Base-by-base conservation (phyloP, 92 coral and sea anemone species). In the Pocillopora grandis region DNA sequence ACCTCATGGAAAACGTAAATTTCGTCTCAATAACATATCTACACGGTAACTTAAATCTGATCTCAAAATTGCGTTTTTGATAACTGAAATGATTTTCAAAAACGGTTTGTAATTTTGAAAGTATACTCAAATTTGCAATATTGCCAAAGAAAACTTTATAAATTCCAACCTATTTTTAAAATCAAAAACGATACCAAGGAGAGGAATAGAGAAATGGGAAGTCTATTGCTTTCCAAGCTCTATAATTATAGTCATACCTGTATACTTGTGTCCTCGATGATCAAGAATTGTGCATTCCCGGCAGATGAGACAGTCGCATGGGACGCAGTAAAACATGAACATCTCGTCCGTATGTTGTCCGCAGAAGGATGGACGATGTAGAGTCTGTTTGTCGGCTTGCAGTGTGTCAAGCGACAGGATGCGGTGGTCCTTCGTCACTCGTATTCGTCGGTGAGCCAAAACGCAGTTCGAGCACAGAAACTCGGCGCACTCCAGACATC, bases 401-500 rank as follows among this genome's bases (percentile, higher is more conserved):
- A 94, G 93, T 13, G 95, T 94, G 72, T 94, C 98, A 83, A 94
- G 90, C 81, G 98, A 91, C 27, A 94, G 88, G 64, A 94, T 94
- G 11, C 98, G 86, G 76, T 94, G 98, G 76, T 94, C 98, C 88
- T 94, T 94, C 48, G 98, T 94, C 63, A 94, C 95, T 52, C 98
- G 91, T 72, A 94, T 94, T 37, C 98, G 87, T 81, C 98, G 85
- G 84, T 94, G 98, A 48, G 98, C 98, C 85, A 91, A 92, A 48
- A 94, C 92, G 74, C 98, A 94, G 87, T 92, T 94, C 75, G 91
- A 89, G 82, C 98, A 94, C 83, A 94, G 87, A 59, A 94, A 94
- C 87, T 94, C 98, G 82, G 98, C 95, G 95, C 98, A 94, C 60
- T 94, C 98, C 31, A 94, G 93, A 78, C 98, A 94, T 74, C 98